Evolutionary conservation across 1,140 invertebrate genomes (phyloP), one percentile per base, ranked within the genome.

Genomic region (Pseudomyrmex dendroicus): DNA sequence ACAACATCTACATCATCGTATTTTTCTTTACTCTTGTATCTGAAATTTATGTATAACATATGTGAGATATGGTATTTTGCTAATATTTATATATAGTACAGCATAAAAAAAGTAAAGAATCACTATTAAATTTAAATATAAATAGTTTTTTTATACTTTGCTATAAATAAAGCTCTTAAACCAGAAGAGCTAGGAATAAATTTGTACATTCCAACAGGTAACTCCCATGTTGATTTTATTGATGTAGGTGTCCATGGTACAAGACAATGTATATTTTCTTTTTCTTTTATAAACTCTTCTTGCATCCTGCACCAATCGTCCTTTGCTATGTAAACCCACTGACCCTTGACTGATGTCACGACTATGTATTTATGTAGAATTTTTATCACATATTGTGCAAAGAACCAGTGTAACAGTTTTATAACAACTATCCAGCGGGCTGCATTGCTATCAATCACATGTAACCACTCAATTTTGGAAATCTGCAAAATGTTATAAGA

Each of bases 371-470:
- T 70, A 72, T 80, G 64, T 48, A 80, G 20, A 59, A 80, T 80
- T 22, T 80, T 80, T 70, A 80, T 59, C 2, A 80, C 20, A 12
- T 80, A 80, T 50, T 70, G 76, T 68, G 35, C 12, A 59, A 80
- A 70, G 22, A 78, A 80, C 64, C 76, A 80, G 50, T 72, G 54
- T n/a, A 80, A 72, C n/a, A 80, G n/a, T 17, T 80, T 80, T 1
- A 80, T 1, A 48, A 77, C 2, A 15, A 83, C 50, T 57, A 83
- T 83, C 54, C 50, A 77, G 12, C 2, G 22, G 50, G 13, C 3
- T 46, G 12, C 22, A 50, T 15, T 12, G 50, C 44, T 48, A 22
- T 83, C 15, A 56, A 83, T 56, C 35, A 5, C 22, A 77, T 83
- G 10, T 2, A 77, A 83, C 73, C 73, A 77, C 0, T 54, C 9